These are phyloP conservation scores for Nephila pilipes DNA, from an alignment of 1,140 invertebrate genomes.

Conservation along the genomic window DNA sequence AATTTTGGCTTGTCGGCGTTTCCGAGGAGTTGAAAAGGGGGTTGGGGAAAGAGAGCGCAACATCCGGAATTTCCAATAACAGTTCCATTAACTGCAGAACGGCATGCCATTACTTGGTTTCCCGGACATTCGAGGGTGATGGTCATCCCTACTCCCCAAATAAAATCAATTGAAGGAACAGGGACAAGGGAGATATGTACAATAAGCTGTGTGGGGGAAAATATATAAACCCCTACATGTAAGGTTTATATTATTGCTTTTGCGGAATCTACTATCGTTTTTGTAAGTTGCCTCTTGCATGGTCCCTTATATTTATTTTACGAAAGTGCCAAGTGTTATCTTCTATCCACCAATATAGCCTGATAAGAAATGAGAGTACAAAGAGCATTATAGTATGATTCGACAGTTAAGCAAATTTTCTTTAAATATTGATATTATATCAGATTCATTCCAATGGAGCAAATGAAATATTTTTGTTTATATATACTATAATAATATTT, in stretches of 20 bases:
- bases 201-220: not conserved
- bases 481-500: too few relatives aligned
- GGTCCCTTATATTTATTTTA: not conserved
- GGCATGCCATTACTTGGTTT: slow-evolving; percentile 17
- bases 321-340: too few relatives aligned
- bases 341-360: too few relatives aligned
- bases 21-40: slow-evolving; percentile 24
- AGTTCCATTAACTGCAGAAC: slow-evolving; percentile 27
- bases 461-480: too few relatives aligned
- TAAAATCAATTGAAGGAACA: not conserved
- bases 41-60: not conserved
- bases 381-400: too few relatives aligned
- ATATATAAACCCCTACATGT: not conserved
- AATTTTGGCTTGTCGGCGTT: slow-evolving; percentile 16
- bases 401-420: too few relatives aligned
- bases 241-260: not conserved
- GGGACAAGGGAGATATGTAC: not conserved
- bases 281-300: not conserved
- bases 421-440: too few relatives aligned
- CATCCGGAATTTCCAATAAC: slow-evolving; percentile 34
- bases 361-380: too few relatives aligned
- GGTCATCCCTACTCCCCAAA: not conserved
- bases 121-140: not conserved
- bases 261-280: not conserved
- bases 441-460: too few relatives aligned